Evolutionary conservation across 2,797 vertebrate genomes (phyloP), one percentile per base, ranked within the genome.

Genomic region (Chiroxiphia lanceolata): DNA sequence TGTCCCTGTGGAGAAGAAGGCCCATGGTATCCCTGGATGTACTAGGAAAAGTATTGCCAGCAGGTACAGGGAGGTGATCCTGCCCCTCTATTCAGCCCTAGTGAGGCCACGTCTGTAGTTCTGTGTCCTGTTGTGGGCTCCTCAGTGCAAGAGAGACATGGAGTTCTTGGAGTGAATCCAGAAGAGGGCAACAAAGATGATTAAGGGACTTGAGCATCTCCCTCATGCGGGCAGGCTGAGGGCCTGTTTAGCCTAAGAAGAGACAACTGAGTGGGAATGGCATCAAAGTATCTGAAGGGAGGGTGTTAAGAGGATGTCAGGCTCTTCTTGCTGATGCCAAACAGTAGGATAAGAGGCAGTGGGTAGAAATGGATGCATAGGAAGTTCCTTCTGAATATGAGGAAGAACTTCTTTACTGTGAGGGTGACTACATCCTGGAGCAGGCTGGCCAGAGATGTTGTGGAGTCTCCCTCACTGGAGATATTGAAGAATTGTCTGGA

Each of bases 121-220:
- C 26, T n/a, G 33, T 4, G 33, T 29, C 8, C 61, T 19, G 1
- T 50, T 77, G 44, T 64, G 33, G 2, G 20, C 10, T 77, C 14
- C 50, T 26, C 33, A 13, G 17, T 4, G 10, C 2, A 31, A 1
- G 50, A 56, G 22, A 57, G 4, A 51, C 44, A 27, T 0, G 23
- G 50, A n/a, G 18, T 9, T 50, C 26, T 19, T 64, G 44, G 12
- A 83, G n/a, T 18, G 12, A 45, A 31, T 64, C n/a, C 57, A 77
- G 51, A 0, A 0, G n/a, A 59, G 2, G 2, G 4, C 9, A 0
- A 40, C 3, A 71, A 53, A 51, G 25, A 8, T 65, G 17, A 47
- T 65, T 7, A 51, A 11, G 17, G 25, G 8, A 22, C 10, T 25
- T 4, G 15, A 50, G 13, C 7, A n/a, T 15, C 19, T 50, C 19